Base-by-base conservation (phyloP, 2,888 invertebrate genomes). In the Nomada ferruginata region DNA sequence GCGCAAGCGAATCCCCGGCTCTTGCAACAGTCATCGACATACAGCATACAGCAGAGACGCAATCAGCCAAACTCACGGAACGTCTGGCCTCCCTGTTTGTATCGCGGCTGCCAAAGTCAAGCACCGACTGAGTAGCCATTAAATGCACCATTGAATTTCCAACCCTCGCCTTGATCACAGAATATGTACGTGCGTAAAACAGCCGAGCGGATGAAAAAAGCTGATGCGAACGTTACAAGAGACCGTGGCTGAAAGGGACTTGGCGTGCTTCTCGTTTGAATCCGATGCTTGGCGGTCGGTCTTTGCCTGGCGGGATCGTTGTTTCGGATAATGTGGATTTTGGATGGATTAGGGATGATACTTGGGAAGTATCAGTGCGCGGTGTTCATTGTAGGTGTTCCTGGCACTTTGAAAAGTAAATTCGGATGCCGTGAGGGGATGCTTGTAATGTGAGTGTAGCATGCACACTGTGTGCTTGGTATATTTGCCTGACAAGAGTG, bases 41-140 rank as follows among this genome's bases (percentile, higher is more conserved):
- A 84, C 72, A 76, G 36, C 36, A n/a, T 5, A 44, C 60, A 53
- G 66, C 52, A 59, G 55, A 59, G 61, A 74, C 76, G 87, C 83
- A 83, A 87, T 86, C 83, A 78, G 72, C 63, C 71, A 79, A 80
- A 83, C 76, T 75, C 80, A 57, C 78, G 80, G 73, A 79, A 85
- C 83, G 78, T 44, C 44, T 18, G 64, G 59, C 63, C 47, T 36
- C 26, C 23, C 44, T n/a, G 68, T 69, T 63, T 68, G 66, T 65
- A 59, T 47, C 44, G 60, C 53, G 55, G 13, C 29, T 53, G 55
- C 50, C 70, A 63, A 83, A 83, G 76, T 86, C 80, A 68, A 86
- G 86, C 79, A 82, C 77, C 52, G 80, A 83, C 85, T 83, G 87
- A 86, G 87, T 86, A 87, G 85, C 80, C 83, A 74, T 76, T 84